A percentile compares a stretch with the other conserved stretches of the same genome.
Evolutionary conservation across 2,797 vertebrate genomes (phyloP).

Genomic region (Chromobotia macracanthus): DNA sequence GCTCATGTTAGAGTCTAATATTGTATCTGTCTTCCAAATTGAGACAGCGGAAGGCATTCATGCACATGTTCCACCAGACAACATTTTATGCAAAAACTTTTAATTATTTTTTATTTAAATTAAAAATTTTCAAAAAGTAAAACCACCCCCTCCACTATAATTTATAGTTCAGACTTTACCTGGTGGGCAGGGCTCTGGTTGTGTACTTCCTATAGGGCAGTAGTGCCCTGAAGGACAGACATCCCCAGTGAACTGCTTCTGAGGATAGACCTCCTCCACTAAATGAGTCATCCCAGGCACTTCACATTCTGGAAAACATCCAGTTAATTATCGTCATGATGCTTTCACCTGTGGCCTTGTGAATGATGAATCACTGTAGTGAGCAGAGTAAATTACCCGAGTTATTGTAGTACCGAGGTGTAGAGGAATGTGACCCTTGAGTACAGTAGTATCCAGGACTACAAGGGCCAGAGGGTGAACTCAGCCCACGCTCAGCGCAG

Average conservation of each 20-base stretch:
- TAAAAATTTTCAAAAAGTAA: neutral
- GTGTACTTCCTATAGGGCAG: constrained; percentile 77
- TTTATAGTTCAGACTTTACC: constrained; percentile 73
- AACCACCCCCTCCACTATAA: neutral
- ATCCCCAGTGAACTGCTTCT: constrained; percentile 71
- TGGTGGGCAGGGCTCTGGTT: constrained; percentile 76
- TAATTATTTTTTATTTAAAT: neutral
- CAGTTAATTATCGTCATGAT: neutral
- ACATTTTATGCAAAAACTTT: neutral
- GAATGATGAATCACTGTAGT: neutral
- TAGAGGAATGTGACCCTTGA: constrained; percentile 72
- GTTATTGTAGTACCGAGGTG: constrained; percentile 64
- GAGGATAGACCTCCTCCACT: constrained; percentile 15
- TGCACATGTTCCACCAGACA: neutral
- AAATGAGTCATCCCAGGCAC: neutral
- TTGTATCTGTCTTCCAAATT: neutral
- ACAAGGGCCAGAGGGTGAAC: constrained; percentile 79
- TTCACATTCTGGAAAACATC: constrained; percentile 38
- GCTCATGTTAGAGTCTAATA: neutral
- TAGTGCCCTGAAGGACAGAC: constrained; percentile 80
- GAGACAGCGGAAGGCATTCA: neutral
- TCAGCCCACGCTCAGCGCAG: constrained; percentile 79
- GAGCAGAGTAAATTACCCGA: constrained; percentile 54
- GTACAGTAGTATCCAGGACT: constrained; percentile 80
- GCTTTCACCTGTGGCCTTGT: neutral